These are phyloP conservation scores for Ridgeia piscesae DNA, from an alignment of 1,140 invertebrate genomes.

Conservation along the genomic window DNA sequence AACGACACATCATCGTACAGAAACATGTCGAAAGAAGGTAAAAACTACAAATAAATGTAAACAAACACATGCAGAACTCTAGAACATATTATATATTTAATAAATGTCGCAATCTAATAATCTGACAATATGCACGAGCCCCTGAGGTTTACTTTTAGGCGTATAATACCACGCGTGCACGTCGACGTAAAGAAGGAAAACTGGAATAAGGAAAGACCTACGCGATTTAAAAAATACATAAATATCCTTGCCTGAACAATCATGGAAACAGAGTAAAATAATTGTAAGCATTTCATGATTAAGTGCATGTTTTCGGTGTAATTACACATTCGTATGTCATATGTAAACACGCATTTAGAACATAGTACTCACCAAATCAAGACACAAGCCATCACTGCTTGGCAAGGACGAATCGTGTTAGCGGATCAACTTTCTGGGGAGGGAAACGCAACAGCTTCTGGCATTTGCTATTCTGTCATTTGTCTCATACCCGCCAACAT, in stretches of 20 bases:
- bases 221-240: neutral
- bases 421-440: neutral
- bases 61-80: neutral
- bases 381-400: neutral
- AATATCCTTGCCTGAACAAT: neutral
- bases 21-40: conserved; percentile 1
- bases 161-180: neutral
- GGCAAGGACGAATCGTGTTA: conserved; percentile 3
- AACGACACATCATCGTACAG: neutral
- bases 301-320: neutral
- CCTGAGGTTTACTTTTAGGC: neutral
- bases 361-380: neutral
- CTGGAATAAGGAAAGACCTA: neutral
- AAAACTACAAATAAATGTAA: neutral
- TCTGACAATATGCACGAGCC: neutral
- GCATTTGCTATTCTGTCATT: neutral
- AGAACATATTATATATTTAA: neutral
- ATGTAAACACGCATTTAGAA: neutral
- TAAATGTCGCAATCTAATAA: neutral
- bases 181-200: neutral
- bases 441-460: neutral
- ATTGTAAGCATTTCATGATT: neutral
- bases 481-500: neutral
- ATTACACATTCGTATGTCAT: neutral
- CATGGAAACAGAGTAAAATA: neutral